These are phyloP conservation scores for Falco berigora DNA, from an alignment of 2,797 vertebrate genomes.

Conservation along the genomic window DNA sequence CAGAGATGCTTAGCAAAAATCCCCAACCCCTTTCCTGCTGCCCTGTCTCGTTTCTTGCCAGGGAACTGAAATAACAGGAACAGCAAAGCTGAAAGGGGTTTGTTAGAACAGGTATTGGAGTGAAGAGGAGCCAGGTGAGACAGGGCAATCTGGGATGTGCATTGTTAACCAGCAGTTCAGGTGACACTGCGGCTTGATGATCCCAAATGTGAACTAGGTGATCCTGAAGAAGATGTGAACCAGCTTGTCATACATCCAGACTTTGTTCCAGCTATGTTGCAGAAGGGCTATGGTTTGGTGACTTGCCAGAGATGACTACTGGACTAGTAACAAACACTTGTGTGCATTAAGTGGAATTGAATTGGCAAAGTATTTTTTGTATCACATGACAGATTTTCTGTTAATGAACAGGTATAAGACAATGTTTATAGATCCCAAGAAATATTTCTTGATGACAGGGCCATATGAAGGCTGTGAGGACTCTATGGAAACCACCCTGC, in stretches of 20 bases:
- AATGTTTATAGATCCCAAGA: neutral
- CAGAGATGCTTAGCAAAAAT: neutral
- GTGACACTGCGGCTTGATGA: neutral
- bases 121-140: neutral
- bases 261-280: neutral
- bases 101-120: neutral
- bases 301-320: neutral
- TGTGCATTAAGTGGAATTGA: neutral
- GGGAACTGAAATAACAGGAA: neutral
- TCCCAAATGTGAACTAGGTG: neutral
- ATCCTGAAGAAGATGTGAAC: neutral
- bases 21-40: neutral
- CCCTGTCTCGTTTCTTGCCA: neutral
- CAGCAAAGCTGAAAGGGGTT: neutral
- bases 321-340: neutral
- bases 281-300: neutral
- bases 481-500: neutral
- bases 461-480: neutral
- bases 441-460: neutral
- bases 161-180: neutral
- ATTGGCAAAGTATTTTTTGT: neutral
- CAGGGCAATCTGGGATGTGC: neutral
- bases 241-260: neutral
- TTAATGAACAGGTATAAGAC: neutral
- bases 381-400: neutral